Percentiles rank a stretch among this genome's conserved stretches.
phyloP scores from a whole-genome alignment of 2,888 invertebrate genomes.

The Drosophila flavopinicola region DNA sequence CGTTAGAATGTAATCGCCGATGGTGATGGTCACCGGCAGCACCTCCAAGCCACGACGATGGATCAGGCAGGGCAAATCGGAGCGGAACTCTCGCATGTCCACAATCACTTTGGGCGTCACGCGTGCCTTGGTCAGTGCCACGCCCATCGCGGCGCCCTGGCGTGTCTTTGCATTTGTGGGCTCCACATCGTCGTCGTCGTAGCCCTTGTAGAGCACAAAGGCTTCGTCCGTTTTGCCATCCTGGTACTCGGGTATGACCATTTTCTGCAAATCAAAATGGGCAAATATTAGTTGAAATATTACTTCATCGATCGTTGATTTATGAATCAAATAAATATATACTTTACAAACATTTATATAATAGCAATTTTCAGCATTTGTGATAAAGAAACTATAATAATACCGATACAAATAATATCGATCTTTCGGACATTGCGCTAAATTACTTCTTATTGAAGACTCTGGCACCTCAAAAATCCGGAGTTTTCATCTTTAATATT shows the following conservation, averaged over 20 bases:
- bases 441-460: too few species aligned
- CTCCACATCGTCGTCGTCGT: slow-evolving; percentile 66
- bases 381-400: too few species aligned
- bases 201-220: slow-evolving; percentile 82
- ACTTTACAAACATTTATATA: too few species aligned
- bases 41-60: slow-evolving; percentile 97
- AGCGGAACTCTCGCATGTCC: slow-evolving; percentile 98
- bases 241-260: slow-evolving; percentile 95
- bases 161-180: slow-evolving; percentile 88
- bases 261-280: slow-evolving; percentile 86
- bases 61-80: slow-evolving; percentile 96
- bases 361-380: too few species aligned
- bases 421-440: too few species aligned
- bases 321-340: too few species aligned
- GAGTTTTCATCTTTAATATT: too few species aligned
- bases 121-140: slow-evolving; percentile 10
- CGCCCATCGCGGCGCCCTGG: slow-evolving; percentile 78
- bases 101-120: slow-evolving; percentile 89
- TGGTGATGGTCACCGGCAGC: slow-evolving; percentile 93
- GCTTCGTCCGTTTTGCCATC: slow-evolving; percentile 92
- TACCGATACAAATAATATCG: too few species aligned
- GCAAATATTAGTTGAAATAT: not conserved
- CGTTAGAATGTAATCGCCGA: slow-evolving; percentile 98
- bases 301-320: too few species aligned
- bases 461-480: too few species aligned